These are phyloP conservation scores for Anastrepha obliqua DNA, from an alignment of 1,140 invertebrate species.

Conservation along the genomic window DNA sequence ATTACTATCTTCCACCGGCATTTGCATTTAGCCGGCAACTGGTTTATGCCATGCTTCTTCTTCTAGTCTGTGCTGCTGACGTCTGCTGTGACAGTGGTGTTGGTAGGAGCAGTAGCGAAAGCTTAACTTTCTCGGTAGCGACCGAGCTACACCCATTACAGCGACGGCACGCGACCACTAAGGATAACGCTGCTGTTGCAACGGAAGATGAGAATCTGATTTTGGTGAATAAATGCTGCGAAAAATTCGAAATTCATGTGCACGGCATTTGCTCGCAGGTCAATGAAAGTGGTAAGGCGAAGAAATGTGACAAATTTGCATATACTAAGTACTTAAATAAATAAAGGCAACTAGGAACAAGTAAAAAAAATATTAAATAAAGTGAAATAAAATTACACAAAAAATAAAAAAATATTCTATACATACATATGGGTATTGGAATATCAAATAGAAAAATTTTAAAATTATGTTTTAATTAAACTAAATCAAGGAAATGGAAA, in stretches of 20 bases:
- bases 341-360: background rate
- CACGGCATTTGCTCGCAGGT: conserved; percentile 79
- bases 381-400: too few relatives aligned
- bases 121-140: background rate
- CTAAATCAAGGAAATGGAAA: too few relatives aligned
- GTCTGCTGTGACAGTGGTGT: background rate
- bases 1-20: background rate
- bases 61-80: background rate
- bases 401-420: too few relatives aligned
- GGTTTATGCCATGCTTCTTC: background rate
- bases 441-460: too few relatives aligned
- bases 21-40: conserved; percentile 41
- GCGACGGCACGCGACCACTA: conserved; percentile 6
- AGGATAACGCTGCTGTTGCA: background rate
- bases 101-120: background rate
- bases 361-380: background rate
- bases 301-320: background rate
- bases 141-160: background rate
- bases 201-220: conserved; percentile 62
- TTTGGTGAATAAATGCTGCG: conserved; percentile 86
- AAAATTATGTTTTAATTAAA: too few relatives aligned
- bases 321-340: background rate
- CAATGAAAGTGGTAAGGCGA: conserved; percentile 75
- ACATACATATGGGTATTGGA: too few relatives aligned
- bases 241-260: conserved; percentile 81